phyloP scores from a whole-genome alignment of 2,888 invertebrate species.

The Agrypnus murinus region DNA sequence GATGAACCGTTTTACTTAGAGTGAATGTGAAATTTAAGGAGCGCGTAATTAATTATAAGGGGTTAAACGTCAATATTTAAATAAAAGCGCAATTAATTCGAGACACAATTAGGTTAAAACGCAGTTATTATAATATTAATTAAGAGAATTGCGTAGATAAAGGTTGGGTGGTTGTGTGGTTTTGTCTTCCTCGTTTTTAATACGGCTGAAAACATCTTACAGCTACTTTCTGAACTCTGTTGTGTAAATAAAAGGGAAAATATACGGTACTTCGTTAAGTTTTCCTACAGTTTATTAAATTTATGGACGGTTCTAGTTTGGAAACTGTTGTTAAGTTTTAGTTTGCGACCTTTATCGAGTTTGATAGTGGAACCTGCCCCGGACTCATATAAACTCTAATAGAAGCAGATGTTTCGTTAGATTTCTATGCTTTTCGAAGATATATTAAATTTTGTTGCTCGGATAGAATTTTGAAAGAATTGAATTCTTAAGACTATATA shows the following conservation, averaged over 20 bases:
- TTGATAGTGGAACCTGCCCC: slow-evolving; percentile 30
- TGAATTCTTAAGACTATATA: too few relatives aligned
- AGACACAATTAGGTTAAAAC: slow-evolving; percentile 23
- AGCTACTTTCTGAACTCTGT: slow-evolving; percentile 21
- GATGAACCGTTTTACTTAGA: background rate
- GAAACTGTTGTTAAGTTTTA: slow-evolving; percentile 34
- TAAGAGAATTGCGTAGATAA: slow-evolving; percentile 19
- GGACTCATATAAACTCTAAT: slow-evolving; percentile 26
- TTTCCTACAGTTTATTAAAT: slow-evolving; percentile 33
- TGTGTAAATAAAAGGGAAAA: slow-evolving; percentile 34
- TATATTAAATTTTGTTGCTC: slow-evolving; percentile 18
- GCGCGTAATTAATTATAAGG: slow-evolving; percentile 11
- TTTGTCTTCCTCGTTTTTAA: background rate
- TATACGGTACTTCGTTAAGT: slow-evolving; percentile 29
- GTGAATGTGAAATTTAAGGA: background rate
- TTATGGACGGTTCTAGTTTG: slow-evolving; percentile 31
- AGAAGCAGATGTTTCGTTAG: slow-evolving; percentile 32
- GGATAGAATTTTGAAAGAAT: too few relatives aligned
- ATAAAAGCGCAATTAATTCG: slow-evolving; percentile 26
- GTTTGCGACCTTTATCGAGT: slow-evolving; percentile 35
- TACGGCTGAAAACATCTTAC: slow-evolving; percentile 7
- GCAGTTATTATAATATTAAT: slow-evolving; percentile 28
- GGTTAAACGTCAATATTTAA: slow-evolving; percentile 19
- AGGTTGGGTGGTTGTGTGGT: slow-evolving; percentile 5
- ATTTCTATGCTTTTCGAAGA: slow-evolving; percentile 1